Evolutionary conservation across 2,888 invertebrate genomes (phyloP).

Genomic region (Cordylochernes scorpioides): DNA sequence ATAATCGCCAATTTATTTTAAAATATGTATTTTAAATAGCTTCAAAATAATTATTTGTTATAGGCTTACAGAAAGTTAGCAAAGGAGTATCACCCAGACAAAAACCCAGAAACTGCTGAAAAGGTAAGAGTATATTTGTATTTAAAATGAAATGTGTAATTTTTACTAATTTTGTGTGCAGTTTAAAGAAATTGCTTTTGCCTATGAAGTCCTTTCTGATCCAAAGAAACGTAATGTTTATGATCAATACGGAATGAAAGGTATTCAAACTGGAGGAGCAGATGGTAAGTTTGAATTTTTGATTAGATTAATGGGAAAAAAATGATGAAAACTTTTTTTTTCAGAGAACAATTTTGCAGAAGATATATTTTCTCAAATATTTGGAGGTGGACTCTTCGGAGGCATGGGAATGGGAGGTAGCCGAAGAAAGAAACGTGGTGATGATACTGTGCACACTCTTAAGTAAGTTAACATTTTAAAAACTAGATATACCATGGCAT

Average conservation of each 20-base stretch:
- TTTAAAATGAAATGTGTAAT: neutral
- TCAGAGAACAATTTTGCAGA: conserved; percentile 21
- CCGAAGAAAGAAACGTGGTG: conserved; percentile 34
- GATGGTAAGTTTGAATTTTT: conserved; percentile 18
- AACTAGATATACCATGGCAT: no score
- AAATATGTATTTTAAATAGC: no score
- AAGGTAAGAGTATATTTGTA: conserved; percentile 22
- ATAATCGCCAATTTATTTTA: no score
- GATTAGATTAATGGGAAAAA: neutral
- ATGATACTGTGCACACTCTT: conserved; percentile 53
- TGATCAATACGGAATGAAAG: conserved; percentile 61
- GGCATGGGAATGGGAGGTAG: conserved; percentile 21
- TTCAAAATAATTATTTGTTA: conserved; percentile 18
- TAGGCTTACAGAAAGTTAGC: conserved; percentile 72
- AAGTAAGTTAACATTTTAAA: no score
- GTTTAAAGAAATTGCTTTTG: conserved; percentile 85
- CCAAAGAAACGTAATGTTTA: conserved; percentile 57
- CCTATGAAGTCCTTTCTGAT: conserved; percentile 73
- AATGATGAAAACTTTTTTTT: neutral
- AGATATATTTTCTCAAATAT: conserved; percentile 38
- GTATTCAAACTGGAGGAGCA: conserved; percentile 47
- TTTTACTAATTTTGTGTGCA: conserved; percentile 15
- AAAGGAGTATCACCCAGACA: conserved; percentile 75
- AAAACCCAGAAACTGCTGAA: conserved; percentile 63
- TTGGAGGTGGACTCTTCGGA: conserved; percentile 29